Conservation (phyloP, 2,797 vertebrate genomes). For the Oreochromis grahami region DNA sequence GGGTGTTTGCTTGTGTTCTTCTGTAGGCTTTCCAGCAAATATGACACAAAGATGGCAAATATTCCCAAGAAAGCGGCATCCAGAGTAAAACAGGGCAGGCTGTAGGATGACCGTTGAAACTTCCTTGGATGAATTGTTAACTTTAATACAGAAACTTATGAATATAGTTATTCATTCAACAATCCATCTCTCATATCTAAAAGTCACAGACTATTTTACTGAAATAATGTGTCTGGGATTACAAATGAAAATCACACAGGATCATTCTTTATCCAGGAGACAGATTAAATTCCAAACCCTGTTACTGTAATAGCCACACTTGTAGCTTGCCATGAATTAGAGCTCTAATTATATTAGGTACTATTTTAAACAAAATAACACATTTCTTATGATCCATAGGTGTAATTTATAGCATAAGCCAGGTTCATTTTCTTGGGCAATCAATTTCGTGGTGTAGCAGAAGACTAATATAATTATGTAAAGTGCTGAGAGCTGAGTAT, state of each 20-base stretch:
- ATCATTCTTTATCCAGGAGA: constrained; percentile 93
- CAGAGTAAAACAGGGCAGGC: constrained; percentile 12
- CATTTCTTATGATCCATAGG: constrained; percentile 95
- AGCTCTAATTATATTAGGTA: constrained; percentile 98
- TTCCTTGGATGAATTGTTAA: constrained; percentile 74
- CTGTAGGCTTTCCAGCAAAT: not conserved
- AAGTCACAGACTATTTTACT: constrained; percentile 88
- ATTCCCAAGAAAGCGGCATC: constrained; percentile 23
- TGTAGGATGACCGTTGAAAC: constrained; percentile 48
- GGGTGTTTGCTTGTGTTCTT: not conserved
- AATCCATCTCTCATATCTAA: constrained; percentile 94
- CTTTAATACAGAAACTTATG: constrained; percentile 84
- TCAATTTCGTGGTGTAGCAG: constrained; percentile 91
- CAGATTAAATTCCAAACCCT: constrained; percentile 96
- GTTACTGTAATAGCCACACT: constrained; percentile 97
- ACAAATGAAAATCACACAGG: constrained; percentile 94
- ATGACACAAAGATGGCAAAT: constrained; percentile 6
- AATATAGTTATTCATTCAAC: constrained; percentile 84
- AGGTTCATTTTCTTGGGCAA: constrained; percentile 96
- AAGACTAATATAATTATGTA: constrained; percentile 93
- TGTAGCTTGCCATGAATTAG: constrained; percentile 99
- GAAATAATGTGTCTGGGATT: constrained; percentile 93
- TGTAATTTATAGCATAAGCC: constrained; percentile 98
- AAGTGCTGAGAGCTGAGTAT: constrained; percentile 89
- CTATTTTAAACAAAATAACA: constrained; percentile 99